Conservation (phyloP, 2,113 vertebrate genomes). For the Leuciscus idus region DNA sequence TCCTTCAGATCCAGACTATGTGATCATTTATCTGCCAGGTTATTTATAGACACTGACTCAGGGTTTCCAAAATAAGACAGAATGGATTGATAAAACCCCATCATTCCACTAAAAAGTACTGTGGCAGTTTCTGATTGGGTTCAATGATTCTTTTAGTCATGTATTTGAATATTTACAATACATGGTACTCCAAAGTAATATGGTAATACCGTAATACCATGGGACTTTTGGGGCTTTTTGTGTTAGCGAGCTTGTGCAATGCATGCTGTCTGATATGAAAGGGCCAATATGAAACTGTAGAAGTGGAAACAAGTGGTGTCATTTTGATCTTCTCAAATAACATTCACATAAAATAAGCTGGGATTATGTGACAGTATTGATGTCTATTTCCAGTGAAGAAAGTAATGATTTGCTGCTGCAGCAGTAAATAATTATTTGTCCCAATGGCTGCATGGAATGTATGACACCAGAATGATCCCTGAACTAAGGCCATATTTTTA, state of each 20-base stretch:
- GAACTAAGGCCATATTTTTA: slow-evolving; percentile 1
- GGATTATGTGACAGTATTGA: not conserved
- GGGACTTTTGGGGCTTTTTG: not conserved
- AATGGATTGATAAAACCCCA: not conserved
- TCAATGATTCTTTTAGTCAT: not conserved
- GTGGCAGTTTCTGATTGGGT: not conserved
- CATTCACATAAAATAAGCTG: slow-evolving; percentile 1
- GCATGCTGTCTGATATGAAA: not conserved
- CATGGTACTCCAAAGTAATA: not conserved
- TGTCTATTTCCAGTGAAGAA: slow-evolving; percentile 12
- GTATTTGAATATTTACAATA: not conserved
- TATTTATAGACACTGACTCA: slow-evolving; percentile 19
- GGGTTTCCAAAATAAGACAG: not conserved
- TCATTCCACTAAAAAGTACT: not conserved
- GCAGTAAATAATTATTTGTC: not conserved
- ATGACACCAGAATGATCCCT: not conserved
- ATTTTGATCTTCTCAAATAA: slow-evolving; percentile 15
- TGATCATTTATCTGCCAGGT: slow-evolving; percentile 14
- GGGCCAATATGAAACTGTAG: not conserved
- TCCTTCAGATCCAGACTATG: slow-evolving; percentile 3
- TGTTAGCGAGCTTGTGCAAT: not conserved
- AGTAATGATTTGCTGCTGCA: not conserved
- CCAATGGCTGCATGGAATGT: not conserved
- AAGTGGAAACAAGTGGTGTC: not conserved
- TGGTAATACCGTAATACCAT: not conserved